A percentile compares a stretch with the other conserved stretches of the same genome.
These are phyloP conservation scores for Pocillopora verrucosa DNA, from an alignment of 64 coral and sea anemone species.

Conservation along the genomic window DNA sequence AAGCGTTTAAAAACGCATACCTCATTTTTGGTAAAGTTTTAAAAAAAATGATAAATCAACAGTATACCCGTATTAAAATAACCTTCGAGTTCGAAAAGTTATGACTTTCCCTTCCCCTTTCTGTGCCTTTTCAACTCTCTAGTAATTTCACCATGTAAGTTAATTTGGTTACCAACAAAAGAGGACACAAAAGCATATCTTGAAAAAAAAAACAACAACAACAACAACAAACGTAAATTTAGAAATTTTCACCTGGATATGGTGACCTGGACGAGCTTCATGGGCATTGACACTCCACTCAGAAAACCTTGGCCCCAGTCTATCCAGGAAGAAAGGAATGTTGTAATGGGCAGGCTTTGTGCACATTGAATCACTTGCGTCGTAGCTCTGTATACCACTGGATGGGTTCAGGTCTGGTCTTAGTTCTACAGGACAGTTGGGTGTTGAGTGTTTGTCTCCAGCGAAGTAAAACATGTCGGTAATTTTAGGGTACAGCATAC, in stretches of 20 bases:
- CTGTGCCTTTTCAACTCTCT: too few relatives aligned
- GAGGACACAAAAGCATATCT: too few relatives aligned
- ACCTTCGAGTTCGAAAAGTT: too few relatives aligned
- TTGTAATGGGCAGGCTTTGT: slow-evolving; percentile 40
- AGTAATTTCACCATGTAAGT: too few relatives aligned
- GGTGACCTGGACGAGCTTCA: slow-evolving; percentile 48
- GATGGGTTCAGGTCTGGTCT: slow-evolving; percentile 66
- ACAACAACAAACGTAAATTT: too few relatives aligned
- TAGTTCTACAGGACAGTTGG: slow-evolving; percentile 59
- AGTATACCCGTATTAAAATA: too few relatives aligned
- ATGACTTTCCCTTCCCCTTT: too few relatives aligned
- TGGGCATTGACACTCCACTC: slow-evolving; percentile 59
- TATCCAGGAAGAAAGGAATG: slow-evolving; percentile 63
- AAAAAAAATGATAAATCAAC: too few relatives aligned
- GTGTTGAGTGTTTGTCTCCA: slow-evolving; percentile 65
- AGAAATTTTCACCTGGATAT: slow-evolving; percentile 46
- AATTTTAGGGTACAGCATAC: slow-evolving; percentile 65
- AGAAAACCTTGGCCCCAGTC: slow-evolving; percentile 44
- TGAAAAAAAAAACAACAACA: too few relatives aligned
- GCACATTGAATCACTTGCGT: slow-evolving; percentile 12
- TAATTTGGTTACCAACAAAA: too few relatives aligned
- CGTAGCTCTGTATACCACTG: slow-evolving; percentile 54
- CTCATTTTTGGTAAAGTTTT: too few relatives aligned
- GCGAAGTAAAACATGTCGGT: slow-evolving; percentile 68
- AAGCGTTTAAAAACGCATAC: too few relatives aligned